Percentiles rank a stretch among this genome's conserved stretches.
Evolutionary conservation across 2,797 vertebrate species (phyloP).

Genomic region (Enteromius afrohamiltoni): DNA sequence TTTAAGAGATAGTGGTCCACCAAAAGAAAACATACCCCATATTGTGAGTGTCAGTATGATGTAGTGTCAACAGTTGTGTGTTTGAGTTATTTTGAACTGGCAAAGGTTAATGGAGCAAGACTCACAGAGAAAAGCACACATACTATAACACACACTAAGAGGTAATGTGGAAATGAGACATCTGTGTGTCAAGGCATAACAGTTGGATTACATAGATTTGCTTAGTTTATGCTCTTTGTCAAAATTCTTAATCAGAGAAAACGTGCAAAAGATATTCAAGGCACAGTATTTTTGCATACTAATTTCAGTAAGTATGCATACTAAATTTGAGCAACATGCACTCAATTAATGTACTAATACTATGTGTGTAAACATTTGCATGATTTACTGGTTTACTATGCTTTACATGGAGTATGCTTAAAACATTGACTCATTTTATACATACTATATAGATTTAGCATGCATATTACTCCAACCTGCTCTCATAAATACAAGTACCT

Average conservation of each 20-base stretch:
- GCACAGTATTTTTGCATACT: background rate
- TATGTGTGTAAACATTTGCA: background rate
- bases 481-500: too few species aligned
- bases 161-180: constrained; percentile 24
- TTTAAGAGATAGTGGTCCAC: background rate
- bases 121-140: background rate
- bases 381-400: background rate
- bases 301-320: background rate
- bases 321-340: background rate
- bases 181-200: constrained; percentile 16
- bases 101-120: constrained; percentile 21
- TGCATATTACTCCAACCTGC: background rate
- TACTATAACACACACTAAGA: constrained; percentile 13
- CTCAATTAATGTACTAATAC: background rate
- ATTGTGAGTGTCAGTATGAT: background rate
- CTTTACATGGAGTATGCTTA: background rate
- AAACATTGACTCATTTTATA: background rate
- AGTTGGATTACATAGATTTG: background rate
- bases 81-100: background rate
- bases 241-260: background rate
- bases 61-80: background rate
- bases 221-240: constrained; percentile 6
- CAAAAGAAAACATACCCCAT: background rate
- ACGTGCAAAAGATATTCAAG: background rate
- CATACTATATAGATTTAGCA: background rate